Base-by-base conservation (phyloP, 2,113 vertebrate species). In the Rhombomys opimus region DNA sequence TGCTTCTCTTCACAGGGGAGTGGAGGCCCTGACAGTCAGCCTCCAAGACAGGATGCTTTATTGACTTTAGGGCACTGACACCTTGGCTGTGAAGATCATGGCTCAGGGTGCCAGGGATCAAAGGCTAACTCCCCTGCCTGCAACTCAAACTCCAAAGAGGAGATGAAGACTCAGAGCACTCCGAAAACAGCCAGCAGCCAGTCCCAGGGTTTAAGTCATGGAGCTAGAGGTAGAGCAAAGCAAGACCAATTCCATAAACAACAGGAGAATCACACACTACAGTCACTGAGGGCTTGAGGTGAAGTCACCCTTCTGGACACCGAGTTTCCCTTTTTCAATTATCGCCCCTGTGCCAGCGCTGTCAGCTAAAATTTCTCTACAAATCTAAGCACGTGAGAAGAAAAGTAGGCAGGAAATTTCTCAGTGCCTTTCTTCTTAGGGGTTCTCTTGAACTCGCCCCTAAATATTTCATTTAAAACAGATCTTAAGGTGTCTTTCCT, bases 321-420 rank as follows among this genome's bases (percentile, higher is more conserved):
- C 4, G 14, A 61, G 0, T 7, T 35, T 81, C 35, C 52, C 14
- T 46, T 41, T 7, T 52, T 38, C 67, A 14, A 87, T 41, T 57
- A 46, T 17, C 15, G 20, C 23, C 23, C 12, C 17, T 8, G 3
- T 17, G 50, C 46, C 4, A 14, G 12, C 7, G 35, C 23, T 82
- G 41, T 59, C 52, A 46, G 32, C 23, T 5, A 50, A 88, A 67
- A 54, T 67, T 10, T 85, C 38, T 70, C 59, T 87, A 20, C 30
- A 70, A 57, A 70, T 54, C 57, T 38, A 50, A 87, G 22, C 57
- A 18, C 0, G 0, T 7, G 25, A 78, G 84, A 87, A 89, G 25
- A 65, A 95, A 87, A 86, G 18, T 77, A 61, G 52, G 46, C 3
- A 46, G 87, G n/a, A 96, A 25, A 73, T 25, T 93, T 82, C 35